Base-by-base conservation (phyloP, 2,888 invertebrate species). In the Limenitis camilla region DNA sequence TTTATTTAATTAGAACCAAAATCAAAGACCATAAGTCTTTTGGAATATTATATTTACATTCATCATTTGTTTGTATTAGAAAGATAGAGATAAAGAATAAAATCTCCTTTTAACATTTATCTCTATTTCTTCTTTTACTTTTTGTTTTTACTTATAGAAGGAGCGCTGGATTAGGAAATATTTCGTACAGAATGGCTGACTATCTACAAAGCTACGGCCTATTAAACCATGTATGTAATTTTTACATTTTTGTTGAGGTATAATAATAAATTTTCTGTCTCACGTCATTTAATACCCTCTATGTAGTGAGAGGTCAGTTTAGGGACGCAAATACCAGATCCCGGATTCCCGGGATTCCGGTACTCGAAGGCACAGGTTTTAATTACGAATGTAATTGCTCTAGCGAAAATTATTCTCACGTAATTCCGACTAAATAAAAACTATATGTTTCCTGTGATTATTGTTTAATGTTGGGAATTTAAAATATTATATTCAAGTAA, bases 381-480 rank as follows among this genome's bases (percentile, higher is more conserved):
- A 79, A 80, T 81, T 79, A 71, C 68, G 59, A 65, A 65, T 68
- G 66, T 75, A 79, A 78, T 76, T 74, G 69, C 67, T 68, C 58
- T 56, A 61, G 69, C 65, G 64, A 64, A 68, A 73, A 72, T 70
- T 68, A 65, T 71, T 69, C 61, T 63, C 63, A 61, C 60, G 62
- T 58, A 56, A 56, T 47, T 32, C 45, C 19, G 6, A 30, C 8
- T 58, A 58, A 60, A 62, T 66, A 66, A 67, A 67, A 68, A 59
- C 60, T 64, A 61, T 66, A 65, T 63, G 63, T 56, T 65, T 71
- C 61, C 64, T 60, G 58, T 62, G 62, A 59, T 53, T 32, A 33
- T 11, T 44, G 33, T 49, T 58, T 67, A 68, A 68, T 67, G 65
- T 59, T 39, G 42, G 57, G 52, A 32, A 30, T 30, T 46, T 55